These are phyloP conservation scores for Rhinichthys osculus DNA, from an alignment of 2,797 vertebrate genomes.

Conservation along the genomic window DNA sequence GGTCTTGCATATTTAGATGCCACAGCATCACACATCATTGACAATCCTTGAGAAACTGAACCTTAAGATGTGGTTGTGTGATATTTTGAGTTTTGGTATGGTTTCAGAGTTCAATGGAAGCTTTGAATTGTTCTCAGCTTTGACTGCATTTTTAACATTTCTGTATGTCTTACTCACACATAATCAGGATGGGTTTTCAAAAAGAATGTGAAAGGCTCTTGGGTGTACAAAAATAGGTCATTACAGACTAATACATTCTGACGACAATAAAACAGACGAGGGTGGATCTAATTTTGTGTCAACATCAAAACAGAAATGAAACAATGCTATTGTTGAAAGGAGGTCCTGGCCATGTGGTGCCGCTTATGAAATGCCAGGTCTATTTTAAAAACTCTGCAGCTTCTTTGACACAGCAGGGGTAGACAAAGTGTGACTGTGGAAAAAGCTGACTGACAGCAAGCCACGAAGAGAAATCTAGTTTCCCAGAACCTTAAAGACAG, in stretches of 20 bases:
- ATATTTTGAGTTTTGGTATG: background rate
- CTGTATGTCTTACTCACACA: background rate
- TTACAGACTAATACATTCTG: conserved; percentile 29
- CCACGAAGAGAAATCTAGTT: conserved; percentile 43
- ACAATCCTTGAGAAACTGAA: background rate
- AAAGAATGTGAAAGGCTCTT: background rate
- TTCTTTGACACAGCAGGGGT: conserved; percentile 58
- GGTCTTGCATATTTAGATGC: background rate
- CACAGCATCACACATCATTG: background rate
- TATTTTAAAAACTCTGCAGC: conserved; percentile 59
- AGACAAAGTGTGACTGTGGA: conserved; percentile 45
- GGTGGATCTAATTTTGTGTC: background rate
- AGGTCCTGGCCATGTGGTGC: conserved; percentile 32
- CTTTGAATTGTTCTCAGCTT: background rate
- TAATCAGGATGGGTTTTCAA: background rate
- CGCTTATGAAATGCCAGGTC: conserved; percentile 40
- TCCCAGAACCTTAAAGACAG: background rate
- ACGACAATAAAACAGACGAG: background rate
- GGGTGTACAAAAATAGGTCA: conserved; percentile 38
- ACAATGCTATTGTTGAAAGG: conserved; percentile 39
- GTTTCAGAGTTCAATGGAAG: background rate
- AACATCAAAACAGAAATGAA: conserved; percentile 45
- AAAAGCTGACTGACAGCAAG: conserved; percentile 57
- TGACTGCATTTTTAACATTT: background rate
- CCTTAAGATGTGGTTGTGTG: background rate